Evolutionary conservation across 53 echinoderm and acorn worm genomes (phyloP), one percentile per base, ranked within the genome.

Genomic region (Arbacia lixula): DNA sequence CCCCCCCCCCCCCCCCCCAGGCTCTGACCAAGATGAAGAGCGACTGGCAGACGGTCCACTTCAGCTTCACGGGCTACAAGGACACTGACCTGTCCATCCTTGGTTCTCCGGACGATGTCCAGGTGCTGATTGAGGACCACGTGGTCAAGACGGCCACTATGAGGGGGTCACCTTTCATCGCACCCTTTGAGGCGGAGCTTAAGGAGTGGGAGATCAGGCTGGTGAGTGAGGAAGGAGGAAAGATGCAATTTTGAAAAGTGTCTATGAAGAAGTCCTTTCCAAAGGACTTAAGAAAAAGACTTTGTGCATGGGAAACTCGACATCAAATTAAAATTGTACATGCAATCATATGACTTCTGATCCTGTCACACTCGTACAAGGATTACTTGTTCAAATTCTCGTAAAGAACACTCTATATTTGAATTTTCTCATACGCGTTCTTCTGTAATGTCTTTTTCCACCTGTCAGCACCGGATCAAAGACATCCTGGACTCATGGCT

Each of bases 81-180:
- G 96, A 96, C 83, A 93, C 93, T 11, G 83, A 64, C 31, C 87
- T 96, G 28, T 89, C 91, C 36, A 96, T 96, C 75, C 86, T 96
- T 27, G 87, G 91, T 24, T 89, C 93, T n/a, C 93, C 93, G 11
- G 96, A 96, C 63, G 96, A 96, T 61, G 88, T 96, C 9, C 93
- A 96, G 49, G 96, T 96, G 22, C 64, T 96, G 19, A 78, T 96
- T n/a, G 96, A 96, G 38, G 96, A 96, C 64, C 96, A 96, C 74
- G 89, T 96, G 0, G 96, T 96, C 53, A 96, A 96, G 86, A 96
- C 96, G 5, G 87, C 96, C 37, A 96, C 96, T 34, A 96, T 96
- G 96, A 93, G 96, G 53, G 96, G 93, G 31, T 93, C 93, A 27
- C 93, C 93, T 0, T 96, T 93, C 72, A 96, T 96, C 46, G 96